Base-by-base conservation (phyloP, 2,888 invertebrate species). In the Ectropis crepuscularia region DNA sequence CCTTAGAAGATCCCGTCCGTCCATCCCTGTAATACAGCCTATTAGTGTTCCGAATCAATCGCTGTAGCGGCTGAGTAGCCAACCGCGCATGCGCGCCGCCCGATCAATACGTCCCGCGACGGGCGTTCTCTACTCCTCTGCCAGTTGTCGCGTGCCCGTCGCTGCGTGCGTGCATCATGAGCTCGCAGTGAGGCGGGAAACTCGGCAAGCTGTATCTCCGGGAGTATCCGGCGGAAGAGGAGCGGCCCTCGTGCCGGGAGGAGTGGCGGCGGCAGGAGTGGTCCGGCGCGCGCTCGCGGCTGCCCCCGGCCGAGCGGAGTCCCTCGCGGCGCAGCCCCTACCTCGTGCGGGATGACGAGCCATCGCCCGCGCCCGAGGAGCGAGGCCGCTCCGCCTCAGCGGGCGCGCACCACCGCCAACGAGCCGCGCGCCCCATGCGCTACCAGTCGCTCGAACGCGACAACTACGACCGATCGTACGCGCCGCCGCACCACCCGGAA, bases 251-350 rank as follows among this genome's bases (percentile, higher is more conserved):
- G 83, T 87, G 91, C 82, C 90, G 90, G 79, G 91, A 90, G 79
- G 89, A 93, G 71, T 93, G 93, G 83, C 92, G 94, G 73, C 93
- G 92, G 79, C 88, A 89, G 79, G 90, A 93, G 71, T 92, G 93
- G 88, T 72, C 86, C 78, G 86, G 77, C 71, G 73, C 88, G 95
- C 93, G 96, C 95, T 89, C 94, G 74, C 88, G 91, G 94, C 83
- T 97, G 93, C 97, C 97, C 86, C 97, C 97, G 88, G 97, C 97
- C 89, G 97, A 97, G 95, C 96, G 97, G 88, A 96, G 97, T 90
- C 97, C 97, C 88, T 96, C 97, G 82, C 95, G 97, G 86, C 96
- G 97, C 93, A 95, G 96, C 88, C 95, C 95, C 84, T 95, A 95
- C 93, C 95, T 95, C 87, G 94, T 95, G 86, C 94, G 95, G 88